Base-by-base conservation (phyloP, 2,888 invertebrate species). In the Agrochola lota region DNA sequence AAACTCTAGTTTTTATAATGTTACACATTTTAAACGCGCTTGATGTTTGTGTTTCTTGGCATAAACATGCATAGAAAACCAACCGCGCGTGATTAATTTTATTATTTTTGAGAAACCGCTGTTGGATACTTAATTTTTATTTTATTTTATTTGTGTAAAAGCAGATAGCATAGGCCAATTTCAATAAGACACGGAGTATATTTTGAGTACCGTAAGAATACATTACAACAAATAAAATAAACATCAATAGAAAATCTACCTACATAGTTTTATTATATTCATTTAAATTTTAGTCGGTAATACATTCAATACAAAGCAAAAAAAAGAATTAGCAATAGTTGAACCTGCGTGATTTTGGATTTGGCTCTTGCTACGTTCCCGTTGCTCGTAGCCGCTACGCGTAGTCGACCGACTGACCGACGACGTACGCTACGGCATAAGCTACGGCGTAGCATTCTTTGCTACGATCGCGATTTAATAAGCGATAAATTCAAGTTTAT, bases 371-470 rank as follows among this genome's bases (percentile, higher is more conserved):
- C 46, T 30, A 73, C 60, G 74, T 11, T 15, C 8, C 26, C 40
- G 17, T 0, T 26, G 23, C n/a, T 20, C 52, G n/a, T 20, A 49
- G 40, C n/a, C 5, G 67, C 30, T 8, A 23, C 30, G 40, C 52
- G 62, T 62, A 74, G 75, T 15, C 52, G 30, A 20, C 23, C 40
- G 23, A 43, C 49, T 0, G 23, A 30, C 12, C 20, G 8, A 52
- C 52, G 52, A 46, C 52, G 20, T 23, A 30, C 12, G 74, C 74
- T 74, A 74, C 74, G 74, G 8, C 26, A 40, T 11, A 60, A 12
- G 59, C 74, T 74, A 75, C 75, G 74, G 52, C 62, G 75, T 75
- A 74, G 75, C 75, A 62, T 43, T 43, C n/a, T 75, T 9, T 62
- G 62, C 62, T 63, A 30, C n/a, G 52, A 55, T 20, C 7, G 43